phyloP scores from a whole-genome alignment of 2,797 vertebrate species.

The Cyprinodon diabolis region DNA sequence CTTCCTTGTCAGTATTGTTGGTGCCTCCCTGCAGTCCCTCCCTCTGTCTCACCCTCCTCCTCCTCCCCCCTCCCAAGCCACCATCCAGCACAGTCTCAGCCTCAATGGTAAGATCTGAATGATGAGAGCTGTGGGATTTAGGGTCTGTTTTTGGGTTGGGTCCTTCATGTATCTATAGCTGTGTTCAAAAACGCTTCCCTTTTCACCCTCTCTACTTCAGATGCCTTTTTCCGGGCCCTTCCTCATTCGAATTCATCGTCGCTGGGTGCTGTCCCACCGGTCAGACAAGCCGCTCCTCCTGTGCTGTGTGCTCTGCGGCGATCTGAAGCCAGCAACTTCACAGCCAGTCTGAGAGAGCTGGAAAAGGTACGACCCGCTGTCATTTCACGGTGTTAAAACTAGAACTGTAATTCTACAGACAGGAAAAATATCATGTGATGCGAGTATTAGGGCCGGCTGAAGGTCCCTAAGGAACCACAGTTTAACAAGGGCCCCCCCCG shows the following conservation, averaged over 20 bases:
- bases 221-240: slow-evolving; percentile 83
- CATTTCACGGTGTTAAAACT: not conserved
- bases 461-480: not conserved
- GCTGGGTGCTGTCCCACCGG: slow-evolving; percentile 69
- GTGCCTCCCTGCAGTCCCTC: slow-evolving; percentile 95
- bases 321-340: slow-evolving; percentile 92
- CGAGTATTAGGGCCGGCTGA: not conserved
- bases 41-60: slow-evolving; percentile 95
- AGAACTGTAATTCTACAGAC: not conserved
- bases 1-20: slow-evolving; percentile 93
- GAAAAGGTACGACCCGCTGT: slow-evolving; percentile 85
- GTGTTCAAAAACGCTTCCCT: not conserved
- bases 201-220: slow-evolving; percentile 48
- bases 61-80: slow-evolving; percentile 91
- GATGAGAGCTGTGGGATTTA: not conserved
- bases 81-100: slow-evolving; percentile 91
- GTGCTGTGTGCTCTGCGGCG: slow-evolving; percentile 88
- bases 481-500: too few relatives aligned
- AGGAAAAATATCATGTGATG: not conserved
- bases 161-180: not conserved
- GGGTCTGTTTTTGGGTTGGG: not conserved
- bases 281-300: slow-evolving; percentile 70
- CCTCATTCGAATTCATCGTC: slow-evolving; percentile 70
- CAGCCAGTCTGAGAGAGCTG: slow-evolving; percentile 92
- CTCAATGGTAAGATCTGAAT: slow-evolving; percentile 77